A percentile compares a stretch with the other conserved stretches of the same genome.
These are phyloP conservation scores for Polia nebulosa DNA, from an alignment of 2,888 invertebrate genomes.

Conservation along the genomic window DNA sequence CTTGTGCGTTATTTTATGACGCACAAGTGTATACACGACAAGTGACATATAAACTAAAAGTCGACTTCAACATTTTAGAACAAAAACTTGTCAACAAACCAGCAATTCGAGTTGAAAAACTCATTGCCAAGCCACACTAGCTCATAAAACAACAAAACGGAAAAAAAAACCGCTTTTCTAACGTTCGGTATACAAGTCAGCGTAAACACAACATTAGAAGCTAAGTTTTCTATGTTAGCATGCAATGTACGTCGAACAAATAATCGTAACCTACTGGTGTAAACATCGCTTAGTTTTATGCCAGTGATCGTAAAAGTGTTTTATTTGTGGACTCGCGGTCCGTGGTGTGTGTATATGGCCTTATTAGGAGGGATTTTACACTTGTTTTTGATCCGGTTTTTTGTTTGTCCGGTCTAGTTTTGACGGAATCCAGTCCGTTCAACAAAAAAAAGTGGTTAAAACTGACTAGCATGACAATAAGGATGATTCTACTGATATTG, in stretches of 20 bases:
- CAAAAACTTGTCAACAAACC: neutral
- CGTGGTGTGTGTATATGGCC: constrained; percentile 44
- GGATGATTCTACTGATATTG: too few relatives aligned
- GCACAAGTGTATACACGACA: too few relatives aligned
- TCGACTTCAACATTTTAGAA: neutral
- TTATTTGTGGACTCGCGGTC: constrained; percentile 55
- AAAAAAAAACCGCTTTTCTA: constrained; percentile 5
- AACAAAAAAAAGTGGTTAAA: too few relatives aligned
- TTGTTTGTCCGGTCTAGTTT: constrained; percentile 15
- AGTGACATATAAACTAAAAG: neutral
- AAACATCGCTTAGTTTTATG: constrained; percentile 65
- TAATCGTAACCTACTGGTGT: constrained; percentile 54
- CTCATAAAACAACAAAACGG: constrained; percentile 18
- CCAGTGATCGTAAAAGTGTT: constrained; percentile 60
- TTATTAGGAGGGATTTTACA: constrained; percentile 37
- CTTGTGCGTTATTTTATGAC: too few relatives aligned
- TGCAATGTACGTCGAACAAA: constrained; percentile 58
- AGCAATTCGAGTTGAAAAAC: constrained; percentile 28
- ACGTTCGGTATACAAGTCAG: constrained; percentile 46
- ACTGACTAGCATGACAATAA: too few relatives aligned
- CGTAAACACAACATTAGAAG: constrained; percentile 43
- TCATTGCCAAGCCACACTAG: constrained; percentile 8
- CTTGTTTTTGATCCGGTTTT: constrained; percentile 28
- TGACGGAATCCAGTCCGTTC: too few relatives aligned
- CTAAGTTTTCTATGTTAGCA: constrained; percentile 50